Base-by-base conservation (phyloP, 2,888 invertebrate genomes). In the Drosophila nigritarsus region DNA sequence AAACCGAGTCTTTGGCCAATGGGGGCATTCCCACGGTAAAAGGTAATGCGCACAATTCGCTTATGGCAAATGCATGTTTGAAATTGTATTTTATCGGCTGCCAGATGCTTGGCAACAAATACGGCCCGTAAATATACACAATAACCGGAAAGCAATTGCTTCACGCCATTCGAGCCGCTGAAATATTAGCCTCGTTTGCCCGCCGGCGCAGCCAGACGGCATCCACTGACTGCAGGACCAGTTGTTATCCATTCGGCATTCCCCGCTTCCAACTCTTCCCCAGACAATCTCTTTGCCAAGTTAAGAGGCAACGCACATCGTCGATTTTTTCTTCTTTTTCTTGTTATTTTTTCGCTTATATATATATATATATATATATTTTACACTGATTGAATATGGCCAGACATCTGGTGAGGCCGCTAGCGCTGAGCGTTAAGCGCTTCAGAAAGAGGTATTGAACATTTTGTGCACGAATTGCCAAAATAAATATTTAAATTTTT, bases 111-210 rank as follows among this genome's bases (percentile, higher is more conserved):
- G 67, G 66, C 74, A 83, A 75, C 87, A 86, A 86, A 86, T 80
- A 75, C 60, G 40, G 54, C 67, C 84, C 73, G 81, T 73, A 88
- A 88, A 83, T 76, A 81, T 72, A 82, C 76, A 77, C 81, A 80
- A 77, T 75, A 77, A 75, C 75, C 83, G 89, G 81, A 85, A 86
- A 79, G 89, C 89, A 89, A 85, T 85, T 86, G 87, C 89, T 81
- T 87, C 82, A 75, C 78, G 82, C 78, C 81, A 73, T 83, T 86
- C 76, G 83, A 83, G 73, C 66, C 75, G 70, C 79, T 89, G 87
- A 85, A 87, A 88, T 77, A 77, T 77, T 77, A 78, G 76, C 76
- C 68, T 78, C 68, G 76, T 79, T 78, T 69, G 68, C 65, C 77
- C 55, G 38, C 29, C 27, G 66, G 78, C 66, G 60, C 63, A 48